phyloP scores from a whole-genome alignment of 2,797 vertebrate genomes.

The Tinamus major region DNA sequence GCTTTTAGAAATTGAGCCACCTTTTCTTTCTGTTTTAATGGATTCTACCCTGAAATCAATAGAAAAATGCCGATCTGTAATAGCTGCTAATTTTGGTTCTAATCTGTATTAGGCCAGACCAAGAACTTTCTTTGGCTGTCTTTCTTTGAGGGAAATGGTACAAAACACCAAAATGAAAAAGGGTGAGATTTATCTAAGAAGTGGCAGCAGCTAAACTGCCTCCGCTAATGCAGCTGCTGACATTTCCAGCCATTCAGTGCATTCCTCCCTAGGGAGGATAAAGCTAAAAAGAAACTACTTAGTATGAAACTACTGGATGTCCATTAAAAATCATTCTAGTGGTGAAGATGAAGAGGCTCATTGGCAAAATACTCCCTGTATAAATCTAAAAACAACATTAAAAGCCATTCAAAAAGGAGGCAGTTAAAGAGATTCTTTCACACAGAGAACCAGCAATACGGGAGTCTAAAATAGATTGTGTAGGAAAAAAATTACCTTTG shows the following conservation, averaged over 20 bases:
- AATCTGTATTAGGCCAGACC: slow-evolving; percentile 34
- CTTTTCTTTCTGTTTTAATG: slow-evolving; percentile 34
- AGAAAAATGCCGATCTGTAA: slow-evolving; percentile 25
- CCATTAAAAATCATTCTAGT: slow-evolving; percentile 67
- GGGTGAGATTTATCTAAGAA: slow-evolving; percentile 57
- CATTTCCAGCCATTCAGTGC: slow-evolving; percentile 61
- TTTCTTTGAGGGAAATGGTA: slow-evolving; percentile 43
- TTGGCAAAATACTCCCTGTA: slow-evolving; percentile 60
- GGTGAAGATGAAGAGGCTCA: slow-evolving; percentile 63
- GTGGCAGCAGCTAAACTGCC: slow-evolving; percentile 54
- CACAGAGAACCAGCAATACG: slow-evolving; percentile 36
- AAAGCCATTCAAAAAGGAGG: slow-evolving; percentile 45
- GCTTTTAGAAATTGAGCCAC: slow-evolving; percentile 38
- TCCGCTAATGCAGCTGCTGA: slow-evolving; percentile 52
- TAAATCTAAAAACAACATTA: slow-evolving; percentile 63
- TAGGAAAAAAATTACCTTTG: slow-evolving; percentile 14
- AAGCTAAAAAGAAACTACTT: slow-evolving; percentile 65
- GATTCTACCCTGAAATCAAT: slow-evolving; percentile 26
- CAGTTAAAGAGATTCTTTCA: slow-evolving; percentile 66
- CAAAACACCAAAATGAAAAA: slow-evolving; percentile 40
- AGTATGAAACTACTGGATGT: slow-evolving; percentile 61
- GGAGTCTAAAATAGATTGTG: slow-evolving; percentile 52
- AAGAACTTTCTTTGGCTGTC: slow-evolving; percentile 52
- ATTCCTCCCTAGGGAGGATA: slow-evolving; percentile 53
- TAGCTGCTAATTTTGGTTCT: slow-evolving; percentile 58